Evolutionary conservation across 2,113 vertebrate species (phyloP).

Genomic region (Onychostruthus taczanowskii): DNA sequence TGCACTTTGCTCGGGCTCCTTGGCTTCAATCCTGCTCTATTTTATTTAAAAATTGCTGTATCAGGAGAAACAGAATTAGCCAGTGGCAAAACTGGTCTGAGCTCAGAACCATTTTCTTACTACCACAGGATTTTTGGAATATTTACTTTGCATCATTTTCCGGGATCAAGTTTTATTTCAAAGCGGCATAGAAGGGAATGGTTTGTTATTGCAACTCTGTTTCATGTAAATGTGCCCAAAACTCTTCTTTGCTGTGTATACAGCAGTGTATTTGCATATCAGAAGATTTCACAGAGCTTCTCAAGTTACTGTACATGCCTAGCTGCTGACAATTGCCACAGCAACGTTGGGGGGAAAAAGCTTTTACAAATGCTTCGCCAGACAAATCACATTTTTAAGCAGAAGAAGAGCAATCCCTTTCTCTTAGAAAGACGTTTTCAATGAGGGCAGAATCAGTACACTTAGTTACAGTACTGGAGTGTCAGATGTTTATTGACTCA

Average conservation of each 20-base stretch:
- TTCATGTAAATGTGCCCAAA: neutral
- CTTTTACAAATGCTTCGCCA: constrained; percentile 22
- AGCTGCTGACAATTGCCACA: constrained; percentile 35
- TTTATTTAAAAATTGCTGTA: neutral
- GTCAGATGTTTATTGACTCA: constrained; percentile 63
- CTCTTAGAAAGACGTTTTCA: constrained; percentile 50
- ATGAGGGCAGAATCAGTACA: constrained; percentile 27
- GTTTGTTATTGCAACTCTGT: neutral
- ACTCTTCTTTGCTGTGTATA: neutral
- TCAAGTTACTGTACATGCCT: constrained; percentile 6
- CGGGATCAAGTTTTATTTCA: neutral
- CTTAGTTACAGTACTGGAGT: constrained; percentile 46
- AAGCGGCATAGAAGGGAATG: neutral
- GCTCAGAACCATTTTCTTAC: neutral
- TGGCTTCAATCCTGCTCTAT: neutral
- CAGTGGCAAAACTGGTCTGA: neutral
- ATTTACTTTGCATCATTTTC: neutral
- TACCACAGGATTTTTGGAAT: neutral
- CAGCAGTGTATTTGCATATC: constrained; percentile 51
- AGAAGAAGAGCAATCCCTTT: constrained; percentile 44
- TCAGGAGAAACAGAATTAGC: neutral
- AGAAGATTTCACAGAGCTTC: constrained; percentile 48
- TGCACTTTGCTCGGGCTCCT: neutral
- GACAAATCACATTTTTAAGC: constrained; percentile 44
- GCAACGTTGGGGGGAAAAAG: neutral